Evolutionary conservation across 2,888 invertebrate genomes (phyloP).

Genomic region (Peribatodes rhomboidaria): DNA sequence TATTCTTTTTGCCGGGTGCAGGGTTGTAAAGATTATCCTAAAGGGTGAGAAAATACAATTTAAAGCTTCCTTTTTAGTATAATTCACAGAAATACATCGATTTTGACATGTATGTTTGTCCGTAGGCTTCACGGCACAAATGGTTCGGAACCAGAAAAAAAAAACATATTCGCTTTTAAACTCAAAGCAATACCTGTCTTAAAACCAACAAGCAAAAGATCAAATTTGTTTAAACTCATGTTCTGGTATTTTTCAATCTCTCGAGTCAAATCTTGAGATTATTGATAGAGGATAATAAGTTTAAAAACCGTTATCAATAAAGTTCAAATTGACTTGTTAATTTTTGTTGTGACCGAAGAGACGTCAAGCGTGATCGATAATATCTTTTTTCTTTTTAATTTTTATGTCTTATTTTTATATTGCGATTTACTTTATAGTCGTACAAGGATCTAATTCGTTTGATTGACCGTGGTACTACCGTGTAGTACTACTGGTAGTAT

Average conservation of each 20-base stretch:
- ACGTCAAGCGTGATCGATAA: constrained; percentile 55
- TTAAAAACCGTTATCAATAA: background rate
- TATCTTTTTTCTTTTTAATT: constrained; percentile 38
- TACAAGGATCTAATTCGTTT: background rate
- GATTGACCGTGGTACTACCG: background rate
- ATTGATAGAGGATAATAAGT: background rate
- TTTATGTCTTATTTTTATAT: constrained; percentile 36
- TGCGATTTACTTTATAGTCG: constrained; percentile 18
- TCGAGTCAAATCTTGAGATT: constrained; percentile 12
- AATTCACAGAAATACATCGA: background rate
- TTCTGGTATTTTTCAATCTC: constrained; percentile 25
- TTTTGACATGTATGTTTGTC: constrained; percentile 36
- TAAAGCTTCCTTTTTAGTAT: too few relatives aligned
- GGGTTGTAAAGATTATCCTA: too few relatives aligned
- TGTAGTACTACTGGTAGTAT: too few relatives aligned
- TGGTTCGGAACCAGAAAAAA: constrained; percentile 16
- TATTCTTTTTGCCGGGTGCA: too few relatives aligned
- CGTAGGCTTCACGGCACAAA: constrained; percentile 33
- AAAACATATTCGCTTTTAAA: background rate
- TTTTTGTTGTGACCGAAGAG: constrained; percentile 31
- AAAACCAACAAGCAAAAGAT: accelerated
- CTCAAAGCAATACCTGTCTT: constrained; percentile 18
- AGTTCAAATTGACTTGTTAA: constrained; percentile 4
- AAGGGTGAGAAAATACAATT: too few relatives aligned
- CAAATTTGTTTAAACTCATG: background rate